Base-by-base conservation (phyloP, 92 coral and sea anemone species). In the Parazoanthus atlanticus region DNA sequence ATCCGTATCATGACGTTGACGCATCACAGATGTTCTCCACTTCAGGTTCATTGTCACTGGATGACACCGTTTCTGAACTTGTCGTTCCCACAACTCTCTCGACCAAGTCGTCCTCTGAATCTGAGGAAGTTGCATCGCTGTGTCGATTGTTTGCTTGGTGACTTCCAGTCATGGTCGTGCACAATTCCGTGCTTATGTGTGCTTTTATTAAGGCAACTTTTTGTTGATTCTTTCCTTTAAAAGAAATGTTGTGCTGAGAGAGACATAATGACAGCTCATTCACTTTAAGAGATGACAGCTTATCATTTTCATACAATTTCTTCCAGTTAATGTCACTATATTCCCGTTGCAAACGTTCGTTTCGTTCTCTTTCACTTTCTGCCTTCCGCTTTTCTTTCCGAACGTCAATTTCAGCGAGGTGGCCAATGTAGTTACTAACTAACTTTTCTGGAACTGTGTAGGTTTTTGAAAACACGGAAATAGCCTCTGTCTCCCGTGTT, bases 121-220 rank as follows among this genome's bases (percentile, higher is more conserved):
- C 71, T 65, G 25, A 16, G 71, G 71, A 65, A 65, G 71, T 65
- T 65, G 71, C 25, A 65, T 65, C 29, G 71, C 71, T 65, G 71
- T 65, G 71, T 65, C 71, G 71, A 65, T 65, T 65, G 71, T 65
- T 65, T 65, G n/a, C 71, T 65, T 65, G 71, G 71, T 65, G 71
- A 65, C 71, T 65, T 65, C 29, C 71, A 65, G 29, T 61, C 69
- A 61, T 61, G 69, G 69, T 61, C 69, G 69, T 61, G 69, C 11
- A 61, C 69, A 61, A 61, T 61, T 61, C 69, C 69, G 69, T 61
- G 69, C 69, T 17, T 61, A 61, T 61, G 69, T 61, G 69, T 61
- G 69, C 69, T 61, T 61, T 61, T 61, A 61, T 61, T 17, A 61
- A 61, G 69, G 69, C 69, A 61, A 61, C 69, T 61, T 61, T 61